A percentile compares a stretch with the other conserved stretches of the same genome.
Evolutionary conservation across 2,888 invertebrate genomes (phyloP).

Genomic region (Stramonita haemastoma): DNA sequence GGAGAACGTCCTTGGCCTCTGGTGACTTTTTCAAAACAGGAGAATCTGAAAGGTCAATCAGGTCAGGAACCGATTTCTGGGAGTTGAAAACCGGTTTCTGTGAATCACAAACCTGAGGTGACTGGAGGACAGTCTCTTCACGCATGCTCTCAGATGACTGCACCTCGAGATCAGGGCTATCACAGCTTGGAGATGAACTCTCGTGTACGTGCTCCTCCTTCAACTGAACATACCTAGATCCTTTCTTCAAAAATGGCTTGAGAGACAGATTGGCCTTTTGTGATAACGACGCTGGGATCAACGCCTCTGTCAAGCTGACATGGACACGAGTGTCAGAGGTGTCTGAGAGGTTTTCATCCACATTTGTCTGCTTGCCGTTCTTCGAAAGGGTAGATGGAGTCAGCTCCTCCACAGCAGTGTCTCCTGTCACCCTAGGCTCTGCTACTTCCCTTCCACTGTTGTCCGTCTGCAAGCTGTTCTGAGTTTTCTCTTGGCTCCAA

Average conservation of each 20-base stretch:
- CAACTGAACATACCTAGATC: not conserved
- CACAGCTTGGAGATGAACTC: not conserved
- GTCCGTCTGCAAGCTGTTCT: not conserved
- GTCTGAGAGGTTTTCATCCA: not conserved
- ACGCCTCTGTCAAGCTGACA: slow-evolving; percentile 14
- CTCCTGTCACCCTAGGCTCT: not conserved
- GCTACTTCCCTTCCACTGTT: not conserved
- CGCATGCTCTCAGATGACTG: not conserved
- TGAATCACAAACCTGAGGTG: not conserved
- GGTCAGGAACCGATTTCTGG: not conserved
- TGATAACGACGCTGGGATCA: not conserved
- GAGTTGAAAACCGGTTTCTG: not conserved
- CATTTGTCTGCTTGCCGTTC: not conserved
- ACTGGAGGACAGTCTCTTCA: not conserved
- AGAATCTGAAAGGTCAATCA: slow-evolving; percentile 14
- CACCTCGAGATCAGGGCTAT: not conserved
- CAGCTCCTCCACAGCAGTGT: not conserved
- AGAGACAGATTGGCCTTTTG: not conserved
- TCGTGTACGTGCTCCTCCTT: not conserved
- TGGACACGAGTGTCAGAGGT: slow-evolving; percentile 5
- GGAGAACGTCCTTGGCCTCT: slow-evolving; percentile 25
- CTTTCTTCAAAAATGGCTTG: not conserved
- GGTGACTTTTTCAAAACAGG: not conserved
- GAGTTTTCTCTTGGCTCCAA: not conserved
- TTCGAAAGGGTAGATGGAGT: not conserved